Evolutionary conservation across 2,888 invertebrate genomes (phyloP).

Genomic region (Diogma glabrata): DNA sequence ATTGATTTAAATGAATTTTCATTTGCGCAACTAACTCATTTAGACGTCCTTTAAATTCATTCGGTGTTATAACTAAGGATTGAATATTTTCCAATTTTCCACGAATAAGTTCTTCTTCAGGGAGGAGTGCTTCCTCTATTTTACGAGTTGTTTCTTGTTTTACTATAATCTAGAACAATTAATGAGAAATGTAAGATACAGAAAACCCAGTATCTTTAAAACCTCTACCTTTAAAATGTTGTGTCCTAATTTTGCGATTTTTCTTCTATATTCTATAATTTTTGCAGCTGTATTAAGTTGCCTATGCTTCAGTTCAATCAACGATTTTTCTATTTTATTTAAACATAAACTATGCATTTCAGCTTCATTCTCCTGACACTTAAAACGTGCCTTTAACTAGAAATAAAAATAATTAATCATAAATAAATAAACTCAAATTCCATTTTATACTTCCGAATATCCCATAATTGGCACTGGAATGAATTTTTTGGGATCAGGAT

Average conservation of each 20-base stretch:
- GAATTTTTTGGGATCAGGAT: conserved; percentile 81
- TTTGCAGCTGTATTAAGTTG: conserved; percentile 71
- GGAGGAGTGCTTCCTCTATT: conserved; percentile 72
- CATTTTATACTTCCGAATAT: conserved; percentile 51
- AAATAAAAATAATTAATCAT: conserved; percentile 5
- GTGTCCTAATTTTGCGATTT: conserved; percentile 71
- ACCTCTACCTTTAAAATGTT: conserved; percentile 60
- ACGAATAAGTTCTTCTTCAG: conserved; percentile 83
- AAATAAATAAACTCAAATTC: not conserved
- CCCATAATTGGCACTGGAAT: conserved; percentile 93
- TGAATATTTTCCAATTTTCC: conserved; percentile 79
- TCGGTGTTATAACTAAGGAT: conserved; percentile 78
- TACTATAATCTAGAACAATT: conserved; percentile 59
- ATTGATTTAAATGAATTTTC: conserved; percentile 55
- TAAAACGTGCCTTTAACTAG: conserved; percentile 61
- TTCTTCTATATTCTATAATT: conserved; percentile 69
- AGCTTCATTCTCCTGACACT: conserved; percentile 75
- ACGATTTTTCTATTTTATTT: conserved; percentile 63
- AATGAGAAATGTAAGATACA: not conserved
- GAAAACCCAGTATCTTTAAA: not conserved
- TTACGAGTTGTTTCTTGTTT: conserved; percentile 83
- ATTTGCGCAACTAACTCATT: conserved; percentile 85
- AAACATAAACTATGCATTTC: conserved; percentile 70
- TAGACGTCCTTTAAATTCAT: conserved; percentile 86
- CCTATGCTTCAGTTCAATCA: conserved; percentile 65